phyloP scores from a whole-genome alignment of 1,140 invertebrate species.

The Sminthurides bifidus region DNA sequence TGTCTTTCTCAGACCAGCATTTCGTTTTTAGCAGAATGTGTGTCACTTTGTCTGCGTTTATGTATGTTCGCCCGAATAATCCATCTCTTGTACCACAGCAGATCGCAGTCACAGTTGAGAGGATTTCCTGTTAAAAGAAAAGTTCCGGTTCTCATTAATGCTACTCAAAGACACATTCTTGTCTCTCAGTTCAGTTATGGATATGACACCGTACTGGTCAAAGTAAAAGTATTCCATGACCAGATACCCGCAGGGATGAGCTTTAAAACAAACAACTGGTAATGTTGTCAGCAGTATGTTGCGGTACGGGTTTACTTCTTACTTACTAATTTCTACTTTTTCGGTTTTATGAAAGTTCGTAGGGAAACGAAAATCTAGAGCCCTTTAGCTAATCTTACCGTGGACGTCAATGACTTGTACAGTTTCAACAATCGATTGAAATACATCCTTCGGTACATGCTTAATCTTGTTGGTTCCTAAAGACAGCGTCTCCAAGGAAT shows the following conservation, averaged over 20 bases:
- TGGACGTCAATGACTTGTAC: slow-evolving; percentile 70
- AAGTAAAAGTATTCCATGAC: too few species aligned
- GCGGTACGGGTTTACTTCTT: too few species aligned
- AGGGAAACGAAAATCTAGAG: too few species aligned
- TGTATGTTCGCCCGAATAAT: slow-evolving; percentile 47
- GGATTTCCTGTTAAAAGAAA: slow-evolving; percentile 58
- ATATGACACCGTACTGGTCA: too few species aligned
- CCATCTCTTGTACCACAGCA: slow-evolving; percentile 74
- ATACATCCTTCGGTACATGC: slow-evolving; percentile 71
- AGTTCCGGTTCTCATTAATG: not conserved
- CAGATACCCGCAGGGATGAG: too few species aligned
- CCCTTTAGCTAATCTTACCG: too few species aligned
- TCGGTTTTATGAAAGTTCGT: too few species aligned
- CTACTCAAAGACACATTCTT: not conserved
- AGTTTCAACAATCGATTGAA: slow-evolving; percentile 73
- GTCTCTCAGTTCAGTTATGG: too few species aligned
- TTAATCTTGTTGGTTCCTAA: slow-evolving; percentile 75
- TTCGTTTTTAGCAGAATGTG: slow-evolving; percentile 71
- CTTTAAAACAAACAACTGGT: too few species aligned
- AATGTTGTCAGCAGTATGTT: too few species aligned
- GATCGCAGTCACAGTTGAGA: slow-evolving; percentile 69
- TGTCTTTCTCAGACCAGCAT: slow-evolving; percentile 59
- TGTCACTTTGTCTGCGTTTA: slow-evolving; percentile 62
- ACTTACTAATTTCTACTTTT: too few species aligned
- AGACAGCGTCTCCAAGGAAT: slow-evolving; percentile 74